Percentiles rank a stretch among this genome's conserved stretches.
Conservation (phyloP, 1,140 invertebrate species). For the Panulirus ornatus region DNA sequence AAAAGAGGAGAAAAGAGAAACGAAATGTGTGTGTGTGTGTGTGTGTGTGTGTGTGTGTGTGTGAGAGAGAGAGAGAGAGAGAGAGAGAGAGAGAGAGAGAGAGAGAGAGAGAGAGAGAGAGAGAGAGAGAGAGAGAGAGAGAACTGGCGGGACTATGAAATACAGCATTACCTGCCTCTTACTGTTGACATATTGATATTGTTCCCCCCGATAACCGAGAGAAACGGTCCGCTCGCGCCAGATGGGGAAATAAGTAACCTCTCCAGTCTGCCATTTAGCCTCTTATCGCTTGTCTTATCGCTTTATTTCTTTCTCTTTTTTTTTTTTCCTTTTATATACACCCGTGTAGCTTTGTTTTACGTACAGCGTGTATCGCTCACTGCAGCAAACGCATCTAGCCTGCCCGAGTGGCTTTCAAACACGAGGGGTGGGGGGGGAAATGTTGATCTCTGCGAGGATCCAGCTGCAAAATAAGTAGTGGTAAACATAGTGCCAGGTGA, state of each 20-base stretch:
- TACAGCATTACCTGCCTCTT: conserved; percentile 65
- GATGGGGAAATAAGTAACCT: conserved; percentile 62
- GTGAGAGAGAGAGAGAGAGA: conserved; percentile 40
- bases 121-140: conserved; percentile 58
- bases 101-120: conserved; percentile 55
- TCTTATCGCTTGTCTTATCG: not conserved
- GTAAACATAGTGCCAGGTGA: conserved; percentile 58
- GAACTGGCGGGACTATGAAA: conserved; percentile 12
- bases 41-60: conserved; percentile 8
- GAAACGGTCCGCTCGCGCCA: conserved; percentile 30
- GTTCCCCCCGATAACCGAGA: conserved; percentile 62
- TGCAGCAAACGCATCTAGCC: no score
- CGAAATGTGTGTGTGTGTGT: not conserved
- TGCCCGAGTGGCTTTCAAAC: no score
- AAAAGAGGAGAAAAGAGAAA: not conserved
- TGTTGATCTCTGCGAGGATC: no score
- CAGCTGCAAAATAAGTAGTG: conserved; percentile 31
- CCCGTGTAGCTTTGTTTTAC: no score
- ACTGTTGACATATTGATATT: conserved; percentile 71
- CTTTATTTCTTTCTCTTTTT: not conserved
- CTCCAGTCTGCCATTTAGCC: not conserved
- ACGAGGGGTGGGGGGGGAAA: no score
- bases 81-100: conserved; percentile 49
- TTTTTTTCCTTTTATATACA: not conserved
- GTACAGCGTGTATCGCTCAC: no score